Conservation (phyloP, 2,888 invertebrate genomes). For the Branchellion lobata region DNA sequence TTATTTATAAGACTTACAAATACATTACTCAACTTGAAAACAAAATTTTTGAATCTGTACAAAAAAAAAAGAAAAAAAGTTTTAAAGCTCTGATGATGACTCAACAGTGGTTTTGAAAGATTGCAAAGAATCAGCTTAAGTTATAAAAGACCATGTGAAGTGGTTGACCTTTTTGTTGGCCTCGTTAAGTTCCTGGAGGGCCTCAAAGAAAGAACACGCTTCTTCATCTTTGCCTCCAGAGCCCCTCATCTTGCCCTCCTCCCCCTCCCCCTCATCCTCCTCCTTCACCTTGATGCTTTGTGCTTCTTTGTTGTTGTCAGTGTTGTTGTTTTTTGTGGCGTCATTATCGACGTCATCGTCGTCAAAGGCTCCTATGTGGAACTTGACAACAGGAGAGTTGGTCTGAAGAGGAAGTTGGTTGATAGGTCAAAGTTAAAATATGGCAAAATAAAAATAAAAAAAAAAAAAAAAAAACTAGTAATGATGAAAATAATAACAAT, state of each 20-base stretch:
- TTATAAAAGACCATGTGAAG: too few relatives aligned
- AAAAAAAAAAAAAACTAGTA: too few relatives aligned
- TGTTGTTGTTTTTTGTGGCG: neutral
- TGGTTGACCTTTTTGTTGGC: constrained; percentile 17
- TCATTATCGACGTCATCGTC: neutral
- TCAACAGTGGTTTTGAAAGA: too few relatives aligned
- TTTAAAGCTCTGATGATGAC: too few relatives aligned
- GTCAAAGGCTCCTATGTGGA: neutral
- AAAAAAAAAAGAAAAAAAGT: too few relatives aligned
- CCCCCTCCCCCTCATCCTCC: neutral
- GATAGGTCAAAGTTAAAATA: too few relatives aligned
- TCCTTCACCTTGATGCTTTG: neutral
- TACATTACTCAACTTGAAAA: too few relatives aligned
- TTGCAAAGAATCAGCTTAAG: neutral
- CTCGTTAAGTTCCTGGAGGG: constrained; percentile 5
- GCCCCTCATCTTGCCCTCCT: neutral
- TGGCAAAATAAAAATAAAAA: too few relatives aligned
- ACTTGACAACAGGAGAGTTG: neutral
- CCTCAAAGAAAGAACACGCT: neutral
- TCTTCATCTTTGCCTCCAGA: constrained; percentile 8
- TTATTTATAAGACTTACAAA: too few relatives aligned
- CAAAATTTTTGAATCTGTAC: too few relatives aligned
- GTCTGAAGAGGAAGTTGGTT: neutral
- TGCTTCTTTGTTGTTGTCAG: neutral
- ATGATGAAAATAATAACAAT: too few relatives aligned